Evolutionary conservation across 2,888 invertebrate genomes (phyloP), one percentile per base, ranked within the genome.

Genomic region (Lamellibrachia columna): DNA sequence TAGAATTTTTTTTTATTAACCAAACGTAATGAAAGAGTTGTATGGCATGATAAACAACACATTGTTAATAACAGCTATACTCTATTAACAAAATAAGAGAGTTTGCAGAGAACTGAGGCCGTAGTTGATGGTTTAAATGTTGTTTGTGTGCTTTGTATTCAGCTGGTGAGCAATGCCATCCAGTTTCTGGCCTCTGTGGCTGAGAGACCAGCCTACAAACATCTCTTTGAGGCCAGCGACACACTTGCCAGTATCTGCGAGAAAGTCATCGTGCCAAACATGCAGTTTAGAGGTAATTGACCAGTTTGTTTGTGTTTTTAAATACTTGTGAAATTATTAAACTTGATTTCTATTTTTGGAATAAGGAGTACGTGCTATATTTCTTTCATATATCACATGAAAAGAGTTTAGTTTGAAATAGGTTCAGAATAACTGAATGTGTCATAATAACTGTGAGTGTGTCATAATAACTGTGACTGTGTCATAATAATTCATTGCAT

Each of bases 211-310:
- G 98, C 98, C 94, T 99, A 99, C 96, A 98, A 98, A 94, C 97
- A 97, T 94, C 97, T 99, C 58, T 99, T 99, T 96, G 98, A 99
- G 96, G 98, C 98, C 96, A 98, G 98, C 0, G 97, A 97, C 92
- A 98, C 98, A 3, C 97, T 99, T 7, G 98, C 98, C 94, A 98
- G 98, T 95, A 99, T 99, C 94, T 99, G 99, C 96, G 99, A 99
- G 96, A 99, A 99, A 96, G 98, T 99, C n/a, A 98, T 99, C 95
- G 98, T 99, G 95, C 99, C 99, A 0, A 99, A 99, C 96, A 98
- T 99, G 97, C 98, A 99, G 96, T 99, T 99, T 95, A 97, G 99
- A 97, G 98, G 98, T 98, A 94, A 94, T 95, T 4, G 6, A 52
- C 53, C 58, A 91, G 11, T n/a, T 40, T 40, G 4, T 28, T 15